Evolutionary conservation across 2,888 invertebrate species (phyloP).

Genomic region (Pachydiplax longipennis): DNA sequence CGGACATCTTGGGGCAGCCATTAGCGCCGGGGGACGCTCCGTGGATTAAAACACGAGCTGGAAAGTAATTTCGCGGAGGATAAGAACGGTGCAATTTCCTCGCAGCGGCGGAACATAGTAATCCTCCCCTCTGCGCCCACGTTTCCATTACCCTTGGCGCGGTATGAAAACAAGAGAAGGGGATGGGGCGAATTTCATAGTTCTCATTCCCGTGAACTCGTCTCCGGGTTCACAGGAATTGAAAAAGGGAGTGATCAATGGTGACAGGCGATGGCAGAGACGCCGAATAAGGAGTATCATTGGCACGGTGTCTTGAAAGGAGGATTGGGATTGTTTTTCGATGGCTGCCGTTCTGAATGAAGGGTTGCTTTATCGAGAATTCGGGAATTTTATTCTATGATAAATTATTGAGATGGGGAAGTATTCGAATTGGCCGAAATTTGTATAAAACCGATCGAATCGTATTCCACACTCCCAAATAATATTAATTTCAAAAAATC

Average conservation of each 20-base stretch:
- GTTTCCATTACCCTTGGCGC: not conserved
- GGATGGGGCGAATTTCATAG: conserved; percentile 18
- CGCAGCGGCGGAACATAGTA: conserved; percentile 26
- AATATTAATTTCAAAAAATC: too few relatives aligned
- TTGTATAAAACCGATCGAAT: too few relatives aligned
- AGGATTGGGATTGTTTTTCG: not conserved
- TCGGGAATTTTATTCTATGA: too few relatives aligned
- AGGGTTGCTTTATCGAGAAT: too few relatives aligned
- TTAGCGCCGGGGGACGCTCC: conserved; percentile 8
- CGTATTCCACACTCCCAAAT: too few relatives aligned
- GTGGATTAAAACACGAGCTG: conserved; percentile 10
- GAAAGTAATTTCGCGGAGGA: conserved; percentile 38
- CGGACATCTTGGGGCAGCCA: conserved; percentile 20
- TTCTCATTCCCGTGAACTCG: not conserved
- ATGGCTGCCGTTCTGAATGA: too few relatives aligned
- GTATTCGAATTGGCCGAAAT: too few relatives aligned
- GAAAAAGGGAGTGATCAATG: conserved; percentile 17
- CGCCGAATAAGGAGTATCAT: not conserved
- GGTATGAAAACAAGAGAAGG: conserved; percentile 12
- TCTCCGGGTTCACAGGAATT: conserved; percentile 12
- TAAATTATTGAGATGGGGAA: too few relatives aligned
- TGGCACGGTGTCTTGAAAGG: not conserved
- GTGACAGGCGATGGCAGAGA: not conserved
- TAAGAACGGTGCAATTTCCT: conserved; percentile 43
- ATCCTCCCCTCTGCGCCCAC: not conserved